These are phyloP conservation scores for Coranthus polyacanthus DNA, from an alignment of 2,797 vertebrate species.

Conservation along the genomic window DNA sequence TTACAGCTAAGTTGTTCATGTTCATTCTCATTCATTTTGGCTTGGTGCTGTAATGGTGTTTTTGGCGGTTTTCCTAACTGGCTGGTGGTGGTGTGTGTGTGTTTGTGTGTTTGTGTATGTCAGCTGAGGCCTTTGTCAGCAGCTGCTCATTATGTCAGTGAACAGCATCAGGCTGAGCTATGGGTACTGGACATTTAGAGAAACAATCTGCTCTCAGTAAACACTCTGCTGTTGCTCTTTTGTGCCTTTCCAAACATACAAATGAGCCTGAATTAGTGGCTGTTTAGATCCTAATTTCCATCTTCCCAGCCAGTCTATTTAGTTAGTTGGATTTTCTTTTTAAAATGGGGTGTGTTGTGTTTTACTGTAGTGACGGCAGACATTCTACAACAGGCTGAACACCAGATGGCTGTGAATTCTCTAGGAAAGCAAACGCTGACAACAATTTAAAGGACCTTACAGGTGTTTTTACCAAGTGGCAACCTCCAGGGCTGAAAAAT, in stretches of 20 bases:
- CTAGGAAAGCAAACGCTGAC: not conserved
- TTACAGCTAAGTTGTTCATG: constrained; percentile 9
- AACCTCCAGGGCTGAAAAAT: no score
- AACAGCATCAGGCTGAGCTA: constrained; percentile 32
- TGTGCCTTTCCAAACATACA: constrained; percentile 44
- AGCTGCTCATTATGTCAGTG: constrained; percentile 58
- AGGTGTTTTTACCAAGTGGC: not conserved
- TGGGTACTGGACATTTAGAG: constrained; percentile 44
- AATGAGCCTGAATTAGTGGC: constrained; percentile 32
- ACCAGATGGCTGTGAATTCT: not conserved
- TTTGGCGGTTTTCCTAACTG: constrained; percentile 20
- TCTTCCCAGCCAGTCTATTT: constrained; percentile 20
- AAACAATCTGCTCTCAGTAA: constrained; percentile 52
- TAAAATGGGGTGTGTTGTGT: no score
- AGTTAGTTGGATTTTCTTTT: no score
- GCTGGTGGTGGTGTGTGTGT: no score
- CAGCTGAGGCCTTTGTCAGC: constrained; percentile 40
- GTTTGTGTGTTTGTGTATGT: constrained; percentile 30
- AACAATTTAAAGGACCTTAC: not conserved
- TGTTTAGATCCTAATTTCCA: constrained; percentile 21
- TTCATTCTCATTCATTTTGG: constrained; percentile 4
- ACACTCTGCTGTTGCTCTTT: constrained; percentile 41
- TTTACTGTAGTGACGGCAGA: not conserved
- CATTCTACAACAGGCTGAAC: not conserved
- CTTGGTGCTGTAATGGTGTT: constrained; percentile 17